Evolutionary conservation across 2,113 vertebrate species (phyloP).

Genomic region (Melanotaenia duboulayi): DNA sequence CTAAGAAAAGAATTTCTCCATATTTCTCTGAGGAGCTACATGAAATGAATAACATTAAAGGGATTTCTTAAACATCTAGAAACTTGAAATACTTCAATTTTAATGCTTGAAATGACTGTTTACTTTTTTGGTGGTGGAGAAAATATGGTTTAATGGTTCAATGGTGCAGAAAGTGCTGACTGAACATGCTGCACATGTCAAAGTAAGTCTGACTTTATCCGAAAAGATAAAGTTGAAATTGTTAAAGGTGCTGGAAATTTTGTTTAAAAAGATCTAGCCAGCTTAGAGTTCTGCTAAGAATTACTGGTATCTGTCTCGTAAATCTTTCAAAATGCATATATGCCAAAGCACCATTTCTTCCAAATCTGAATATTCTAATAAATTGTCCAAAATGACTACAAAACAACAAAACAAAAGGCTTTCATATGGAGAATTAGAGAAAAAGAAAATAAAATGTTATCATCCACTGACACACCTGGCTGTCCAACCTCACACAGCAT

Average conservation of each 20-base stretch:
- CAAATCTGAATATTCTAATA: too few relatives aligned
- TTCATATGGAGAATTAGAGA: not conserved
- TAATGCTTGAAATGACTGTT: not conserved
- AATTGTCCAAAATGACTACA: not conserved
- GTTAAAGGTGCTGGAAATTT: not conserved
- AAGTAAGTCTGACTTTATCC: too few relatives aligned
- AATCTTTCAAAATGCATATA: too few relatives aligned
- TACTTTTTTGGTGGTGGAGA: not conserved
- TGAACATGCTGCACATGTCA: too few relatives aligned
- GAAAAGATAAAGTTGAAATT: too few relatives aligned
- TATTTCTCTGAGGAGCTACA: conserved; percentile 8
- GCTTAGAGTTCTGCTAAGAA: too few relatives aligned
- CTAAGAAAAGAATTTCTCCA: conserved; percentile 7
- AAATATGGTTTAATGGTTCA: not conserved
- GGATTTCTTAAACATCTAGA: not conserved
- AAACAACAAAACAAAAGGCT: not conserved
- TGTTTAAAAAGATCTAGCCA: too few relatives aligned
- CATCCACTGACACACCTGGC: too few relatives aligned
- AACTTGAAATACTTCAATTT: not conserved
- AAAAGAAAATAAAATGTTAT: not conserved
- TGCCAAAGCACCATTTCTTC: too few relatives aligned
- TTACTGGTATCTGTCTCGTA: too few relatives aligned
- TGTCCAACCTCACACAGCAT: too few relatives aligned
- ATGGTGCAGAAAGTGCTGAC: too few relatives aligned
- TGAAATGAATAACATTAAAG: not conserved